A percentile compares a stretch with the other conserved stretches of the same genome.
Conservation (phyloP, 2,113 vertebrate species). For the Sander vitreus region DNA sequence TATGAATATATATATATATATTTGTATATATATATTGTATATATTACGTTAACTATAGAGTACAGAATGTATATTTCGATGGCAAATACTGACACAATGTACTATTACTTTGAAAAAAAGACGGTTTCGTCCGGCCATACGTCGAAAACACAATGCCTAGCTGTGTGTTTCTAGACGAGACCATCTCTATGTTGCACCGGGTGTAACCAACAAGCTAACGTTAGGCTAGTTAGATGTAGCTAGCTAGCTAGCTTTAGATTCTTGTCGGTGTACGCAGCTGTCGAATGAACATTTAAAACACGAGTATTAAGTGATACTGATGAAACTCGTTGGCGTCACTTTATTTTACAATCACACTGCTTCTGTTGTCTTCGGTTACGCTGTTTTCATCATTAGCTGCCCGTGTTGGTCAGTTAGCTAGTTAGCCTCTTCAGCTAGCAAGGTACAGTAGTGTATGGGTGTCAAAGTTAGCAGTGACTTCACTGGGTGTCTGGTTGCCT, state of each 20-base stretch:
- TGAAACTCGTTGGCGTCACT: background rate
- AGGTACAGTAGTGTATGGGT: conserved; percentile 66
- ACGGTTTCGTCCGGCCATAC: background rate
- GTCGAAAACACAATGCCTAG: background rate
- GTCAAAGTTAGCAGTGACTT: conserved; percentile 78
- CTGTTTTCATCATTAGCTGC: conserved; percentile 12
- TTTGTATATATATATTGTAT: no score
- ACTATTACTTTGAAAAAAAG: background rate
- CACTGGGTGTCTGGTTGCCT: conserved; percentile 70
- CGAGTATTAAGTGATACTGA: background rate
- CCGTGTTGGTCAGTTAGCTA: conserved; percentile 35
- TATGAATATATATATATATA: no score
- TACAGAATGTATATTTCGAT: background rate
- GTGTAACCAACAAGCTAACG: conserved; percentile 72
- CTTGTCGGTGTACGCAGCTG: conserved; percentile 39
- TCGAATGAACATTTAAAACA: conserved; percentile 24
- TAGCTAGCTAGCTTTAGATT: conserved; percentile 42
- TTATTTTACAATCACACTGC: background rate
- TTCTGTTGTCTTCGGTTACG: background rate
- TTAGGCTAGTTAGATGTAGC: conserved; percentile 79
- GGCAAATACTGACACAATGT: background rate
- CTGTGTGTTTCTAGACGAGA: conserved; percentile 61
- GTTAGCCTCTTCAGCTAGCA: conserved; percentile 57
- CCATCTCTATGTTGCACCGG: conserved; percentile 64
- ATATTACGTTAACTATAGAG: no score